phyloP scores from a whole-genome alignment of 2,888 invertebrate species.

The Drosophila melanosoma region DNA sequence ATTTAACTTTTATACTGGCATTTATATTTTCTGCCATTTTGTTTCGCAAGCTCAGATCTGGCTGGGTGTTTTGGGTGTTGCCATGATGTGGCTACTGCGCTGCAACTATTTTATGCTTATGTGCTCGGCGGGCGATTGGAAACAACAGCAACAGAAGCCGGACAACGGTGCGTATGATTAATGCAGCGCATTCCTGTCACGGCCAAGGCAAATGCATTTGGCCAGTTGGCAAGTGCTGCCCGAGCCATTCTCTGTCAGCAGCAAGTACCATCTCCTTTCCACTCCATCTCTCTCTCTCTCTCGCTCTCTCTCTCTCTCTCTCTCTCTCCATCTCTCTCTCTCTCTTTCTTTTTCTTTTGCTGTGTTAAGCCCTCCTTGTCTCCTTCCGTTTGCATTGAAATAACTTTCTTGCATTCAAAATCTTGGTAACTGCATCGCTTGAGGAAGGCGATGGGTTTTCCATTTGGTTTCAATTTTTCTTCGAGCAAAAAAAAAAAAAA shows the following conservation, averaged over 20 bases:
- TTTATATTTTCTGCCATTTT: background rate
- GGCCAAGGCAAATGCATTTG: constrained; percentile 48
- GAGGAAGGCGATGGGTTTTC: constrained; percentile 3
- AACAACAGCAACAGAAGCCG: constrained; percentile 29
- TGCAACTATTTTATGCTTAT: constrained; percentile 26
- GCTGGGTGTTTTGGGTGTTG: constrained; percentile 14
- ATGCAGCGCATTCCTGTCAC: constrained; percentile 45
- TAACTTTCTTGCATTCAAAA: constrained; percentile 35
- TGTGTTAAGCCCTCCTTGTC: background rate
- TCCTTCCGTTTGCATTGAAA: constrained; percentile 21
- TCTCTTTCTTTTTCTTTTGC: background rate
- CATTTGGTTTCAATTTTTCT: constrained; percentile 17
- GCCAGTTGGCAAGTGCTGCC: constrained; percentile 21
- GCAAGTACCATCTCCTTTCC: background rate
- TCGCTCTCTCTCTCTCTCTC: background rate
- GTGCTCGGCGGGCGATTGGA: constrained; percentile 27
- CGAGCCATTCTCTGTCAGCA: background rate
- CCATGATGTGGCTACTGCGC: constrained; percentile 9
- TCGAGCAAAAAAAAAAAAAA: background rate
- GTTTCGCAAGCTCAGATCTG: constrained; percentile 8
- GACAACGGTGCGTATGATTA: constrained; percentile 67
- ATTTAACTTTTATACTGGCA: constrained; percentile 38
- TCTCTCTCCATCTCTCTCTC: background rate
- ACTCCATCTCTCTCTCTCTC: background rate
- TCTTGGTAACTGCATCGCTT: constrained; percentile 26